A percentile compares a stretch with the other conserved stretches of the same genome.
Evolutionary conservation across 2,888 invertebrate genomes (phyloP).

Genomic region (Clepsis dumicolana): DNA sequence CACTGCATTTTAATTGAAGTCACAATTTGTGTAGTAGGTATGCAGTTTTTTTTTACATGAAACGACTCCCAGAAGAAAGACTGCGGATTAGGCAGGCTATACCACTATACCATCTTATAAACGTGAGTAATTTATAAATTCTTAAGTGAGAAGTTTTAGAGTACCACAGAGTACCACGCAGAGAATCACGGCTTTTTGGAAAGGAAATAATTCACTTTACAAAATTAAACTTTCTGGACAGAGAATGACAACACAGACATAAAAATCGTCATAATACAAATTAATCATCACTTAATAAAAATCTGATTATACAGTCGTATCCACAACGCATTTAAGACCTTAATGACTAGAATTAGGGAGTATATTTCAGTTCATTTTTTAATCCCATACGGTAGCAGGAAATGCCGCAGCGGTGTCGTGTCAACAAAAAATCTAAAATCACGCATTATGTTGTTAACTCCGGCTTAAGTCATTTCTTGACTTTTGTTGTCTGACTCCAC

Average conservation of each 20-base stretch:
- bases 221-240: slow-evolving; percentile 74
- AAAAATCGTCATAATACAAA: slow-evolving; percentile 80
- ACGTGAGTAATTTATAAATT: no score
- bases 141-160: no score
- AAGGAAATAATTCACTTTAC: slow-evolving; percentile 52
- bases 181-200: no score
- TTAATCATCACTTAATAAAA: slow-evolving; percentile 79
- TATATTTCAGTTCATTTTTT: slow-evolving; percentile 49
- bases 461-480: slow-evolving; percentile 84
- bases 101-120: no score
- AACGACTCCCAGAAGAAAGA: no score
- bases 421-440: slow-evolving; percentile 82
- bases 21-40: no score
- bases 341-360: slow-evolving; percentile 52
- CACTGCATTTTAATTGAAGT: no score
- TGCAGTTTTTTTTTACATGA: no score
- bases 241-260: slow-evolving; percentile 77
- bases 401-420: slow-evolving; percentile 78
- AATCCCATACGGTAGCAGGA: slow-evolving; percentile 74
- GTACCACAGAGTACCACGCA: no score
- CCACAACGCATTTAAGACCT: slow-evolving; percentile 52
- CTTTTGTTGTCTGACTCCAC: slow-evolving; percentile 72
- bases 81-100: no score
- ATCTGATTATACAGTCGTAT: slow-evolving; percentile 50
- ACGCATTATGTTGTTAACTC: slow-evolving; percentile 80